Percentiles rank a stretch among this genome's conserved stretches.
Evolutionary conservation across 2,888 invertebrate species (phyloP).

Genomic region (Euphydryas editha): DNA sequence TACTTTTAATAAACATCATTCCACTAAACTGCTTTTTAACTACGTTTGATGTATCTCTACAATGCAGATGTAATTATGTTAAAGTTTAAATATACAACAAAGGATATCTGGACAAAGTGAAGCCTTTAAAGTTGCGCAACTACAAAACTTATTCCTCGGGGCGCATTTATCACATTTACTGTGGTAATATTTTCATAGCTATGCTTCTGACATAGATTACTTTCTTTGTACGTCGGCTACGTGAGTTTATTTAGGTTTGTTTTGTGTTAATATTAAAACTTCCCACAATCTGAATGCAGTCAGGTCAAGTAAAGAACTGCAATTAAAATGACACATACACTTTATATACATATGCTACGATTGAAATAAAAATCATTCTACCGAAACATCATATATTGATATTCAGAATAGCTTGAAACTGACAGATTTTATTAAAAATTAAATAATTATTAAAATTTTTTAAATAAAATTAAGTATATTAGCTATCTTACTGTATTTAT

Average conservation of each 20-base stretch:
- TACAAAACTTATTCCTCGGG: constrained; percentile 62
- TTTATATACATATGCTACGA: background rate
- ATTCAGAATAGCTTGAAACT: background rate
- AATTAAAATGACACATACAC: constrained; percentile 26
- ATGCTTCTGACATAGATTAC: constrained; percentile 73
- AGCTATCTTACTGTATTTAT: constrained; percentile 16
- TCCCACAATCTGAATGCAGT: constrained; percentile 30
- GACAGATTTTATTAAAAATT: background rate
- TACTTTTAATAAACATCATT: background rate
- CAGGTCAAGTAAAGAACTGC: constrained; percentile 22
- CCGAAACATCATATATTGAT: background rate
- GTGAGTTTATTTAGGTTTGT: constrained; percentile 46
- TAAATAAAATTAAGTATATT: background rate
- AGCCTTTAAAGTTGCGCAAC: constrained; percentile 60
- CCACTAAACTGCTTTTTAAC: constrained; percentile 9
- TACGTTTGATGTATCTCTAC: constrained; percentile 8
- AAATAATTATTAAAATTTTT: background rate
- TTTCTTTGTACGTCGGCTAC: constrained; percentile 59
- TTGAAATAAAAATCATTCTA: background rate
- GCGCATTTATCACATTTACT: constrained; percentile 72
- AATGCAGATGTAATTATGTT: constrained; percentile 30
- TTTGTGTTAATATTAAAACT: constrained; percentile 39
- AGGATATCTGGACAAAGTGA: constrained; percentile 51
- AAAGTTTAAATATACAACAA: constrained; percentile 43
- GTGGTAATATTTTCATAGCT: constrained; percentile 70